Percentiles rank a stretch among this genome's conserved stretches.
These are phyloP conservation scores for Siniperca scherzeri DNA, from an alignment of 2,797 vertebrate species.

Conservation along the genomic window DNA sequence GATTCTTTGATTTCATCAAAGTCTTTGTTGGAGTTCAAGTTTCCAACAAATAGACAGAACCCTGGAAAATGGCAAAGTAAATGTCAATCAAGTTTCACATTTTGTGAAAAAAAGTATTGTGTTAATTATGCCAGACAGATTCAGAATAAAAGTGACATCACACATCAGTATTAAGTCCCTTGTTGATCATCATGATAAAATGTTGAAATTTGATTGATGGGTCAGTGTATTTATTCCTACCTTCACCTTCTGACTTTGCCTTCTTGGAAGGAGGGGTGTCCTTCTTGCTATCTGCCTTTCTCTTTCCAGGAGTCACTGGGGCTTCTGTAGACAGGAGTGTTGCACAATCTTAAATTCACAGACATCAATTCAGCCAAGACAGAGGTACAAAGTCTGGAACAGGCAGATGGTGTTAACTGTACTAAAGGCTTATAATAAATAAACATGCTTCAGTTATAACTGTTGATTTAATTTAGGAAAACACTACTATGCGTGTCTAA, in stretches of 20 bases:
- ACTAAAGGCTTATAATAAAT: too few species aligned
- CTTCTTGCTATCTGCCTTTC: slow-evolving; percentile 91
- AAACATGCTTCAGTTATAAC: not conserved
- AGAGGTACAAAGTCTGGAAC: not conserved
- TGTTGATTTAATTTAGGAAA: not conserved
- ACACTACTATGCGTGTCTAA: not conserved
- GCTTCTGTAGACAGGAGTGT: slow-evolving; percentile 71
- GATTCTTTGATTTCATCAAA: slow-evolving; percentile 91
- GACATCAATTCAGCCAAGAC: not conserved
- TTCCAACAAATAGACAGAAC: slow-evolving; percentile 91
- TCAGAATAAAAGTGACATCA: slow-evolving; percentile 79
- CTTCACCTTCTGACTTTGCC: slow-evolving; percentile 88
- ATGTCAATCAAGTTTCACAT: not conserved
- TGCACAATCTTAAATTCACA: not conserved
- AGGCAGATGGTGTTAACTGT: too few species aligned
- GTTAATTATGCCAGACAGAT: not conserved
- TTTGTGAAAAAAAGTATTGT: fast-evolving
- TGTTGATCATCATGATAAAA: slow-evolving; percentile 81
- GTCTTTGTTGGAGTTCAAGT: slow-evolving; percentile 90
- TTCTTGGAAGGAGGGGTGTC: slow-evolving; percentile 93
- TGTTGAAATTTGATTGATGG: fast-evolving
- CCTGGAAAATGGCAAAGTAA: slow-evolving; percentile 38
- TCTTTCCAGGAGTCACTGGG: slow-evolving; percentile 89
- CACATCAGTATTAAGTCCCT: slow-evolving; percentile 92
- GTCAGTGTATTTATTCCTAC: slow-evolving; percentile 64